phyloP scores from a whole-genome alignment of 2,113 vertebrate genomes.

The Myrmophylax atrothorax region DNA sequence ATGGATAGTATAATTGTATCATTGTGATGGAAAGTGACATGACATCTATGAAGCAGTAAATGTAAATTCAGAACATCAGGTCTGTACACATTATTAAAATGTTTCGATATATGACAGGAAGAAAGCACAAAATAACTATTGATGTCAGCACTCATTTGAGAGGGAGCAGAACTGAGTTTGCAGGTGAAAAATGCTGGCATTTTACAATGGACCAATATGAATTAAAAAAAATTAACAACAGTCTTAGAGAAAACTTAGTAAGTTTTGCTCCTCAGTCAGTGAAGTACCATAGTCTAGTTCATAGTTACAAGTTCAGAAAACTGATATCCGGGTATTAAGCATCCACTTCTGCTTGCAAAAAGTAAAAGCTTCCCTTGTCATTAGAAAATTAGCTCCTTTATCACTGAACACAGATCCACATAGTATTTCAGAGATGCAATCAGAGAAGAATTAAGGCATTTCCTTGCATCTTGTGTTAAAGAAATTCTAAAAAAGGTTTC shows the following conservation, averaged over 20 bases:
- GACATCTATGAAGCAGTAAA: not conserved
- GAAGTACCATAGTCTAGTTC: not conserved
- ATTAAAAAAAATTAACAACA: accelerated
- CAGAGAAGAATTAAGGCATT: not conserved
- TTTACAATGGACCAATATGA: not conserved
- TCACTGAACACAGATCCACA: not conserved
- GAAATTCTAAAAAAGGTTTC: not conserved
- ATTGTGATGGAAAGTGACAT: not conserved
- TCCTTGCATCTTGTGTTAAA: not conserved
- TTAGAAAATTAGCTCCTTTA: not conserved
- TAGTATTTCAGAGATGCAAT: not conserved
- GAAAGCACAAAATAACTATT: not conserved
- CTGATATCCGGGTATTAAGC: not conserved
- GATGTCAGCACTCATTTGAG: not conserved
- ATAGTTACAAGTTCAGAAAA: not conserved
- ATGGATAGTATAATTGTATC: not conserved
- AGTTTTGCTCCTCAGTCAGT: not conserved
- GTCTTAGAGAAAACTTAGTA: not conserved
- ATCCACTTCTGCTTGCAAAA: not conserved
- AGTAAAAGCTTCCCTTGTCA: not conserved
- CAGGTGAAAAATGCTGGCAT: not conserved
- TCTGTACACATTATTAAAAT: not conserved
- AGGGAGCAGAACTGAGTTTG: not conserved
- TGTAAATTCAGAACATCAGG: not conserved
- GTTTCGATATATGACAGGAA: not conserved